phyloP scores from a whole-genome alignment of 1,140 invertebrate genomes.

The Drosophila athabasca region DNA sequence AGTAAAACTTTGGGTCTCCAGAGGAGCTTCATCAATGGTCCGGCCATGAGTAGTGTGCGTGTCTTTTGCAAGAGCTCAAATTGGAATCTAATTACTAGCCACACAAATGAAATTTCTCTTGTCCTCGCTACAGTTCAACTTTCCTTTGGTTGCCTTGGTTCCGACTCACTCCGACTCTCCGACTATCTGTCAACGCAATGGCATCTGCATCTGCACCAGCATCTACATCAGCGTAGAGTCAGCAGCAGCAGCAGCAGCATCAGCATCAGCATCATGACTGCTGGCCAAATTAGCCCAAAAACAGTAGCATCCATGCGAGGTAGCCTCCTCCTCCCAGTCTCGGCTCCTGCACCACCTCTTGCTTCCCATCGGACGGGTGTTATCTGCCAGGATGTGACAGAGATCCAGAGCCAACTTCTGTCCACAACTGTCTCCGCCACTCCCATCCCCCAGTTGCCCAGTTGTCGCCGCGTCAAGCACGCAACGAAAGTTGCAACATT shows the following conservation, averaged over 20 bases:
- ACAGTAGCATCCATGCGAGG: slow-evolving; percentile 17
- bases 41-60: slow-evolving; percentile 22
- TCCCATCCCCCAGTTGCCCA: slow-evolving; percentile 13
- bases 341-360: not conserved
- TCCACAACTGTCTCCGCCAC: no score
- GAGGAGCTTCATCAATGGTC: slow-evolving; percentile 1
- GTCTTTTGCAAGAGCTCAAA: slow-evolving; percentile 27
- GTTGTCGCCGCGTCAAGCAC: slow-evolving; percentile 45
- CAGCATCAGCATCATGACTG: slow-evolving; percentile 37
- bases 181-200: slow-evolving; percentile 51
- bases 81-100: slow-evolving; percentile 71
- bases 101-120: slow-evolving; percentile 54
- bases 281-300: slow-evolving; percentile 71
- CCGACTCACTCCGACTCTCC: no score
- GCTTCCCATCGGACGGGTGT: no score
- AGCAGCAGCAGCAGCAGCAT: slow-evolving; percentile 28
- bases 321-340: not conserved
- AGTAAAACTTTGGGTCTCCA: slow-evolving; percentile 30
- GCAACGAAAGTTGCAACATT: slow-evolving; percentile 70
- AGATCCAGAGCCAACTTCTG: slow-evolving; percentile 39
- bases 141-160: slow-evolving; percentile 60
- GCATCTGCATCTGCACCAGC: slow-evolving; percentile 17
- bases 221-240: slow-evolving; percentile 7
- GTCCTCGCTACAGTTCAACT: slow-evolving; percentile 32
- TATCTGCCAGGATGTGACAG: slow-evolving; percentile 12